Conservation (phyloP, 2,113 vertebrate species). For the Poicephalus meyeri region DNA sequence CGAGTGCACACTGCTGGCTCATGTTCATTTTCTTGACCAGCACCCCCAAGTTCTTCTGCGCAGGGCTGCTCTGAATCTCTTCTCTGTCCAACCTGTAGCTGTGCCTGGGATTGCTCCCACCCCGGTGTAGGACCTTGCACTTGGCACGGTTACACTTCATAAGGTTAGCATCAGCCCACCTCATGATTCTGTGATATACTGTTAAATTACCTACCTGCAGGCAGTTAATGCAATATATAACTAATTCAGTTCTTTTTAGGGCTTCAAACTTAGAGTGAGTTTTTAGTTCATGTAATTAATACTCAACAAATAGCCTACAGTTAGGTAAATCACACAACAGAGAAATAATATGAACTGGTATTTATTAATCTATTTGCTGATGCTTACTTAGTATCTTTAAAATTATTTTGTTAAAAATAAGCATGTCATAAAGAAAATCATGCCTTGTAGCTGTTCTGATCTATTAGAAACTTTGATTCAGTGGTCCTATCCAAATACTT, state of each 20-base stretch:
- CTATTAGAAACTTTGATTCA: background rate
- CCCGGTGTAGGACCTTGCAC: too few species aligned
- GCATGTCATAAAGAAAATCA: background rate
- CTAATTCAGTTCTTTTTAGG: constrained; percentile 15
- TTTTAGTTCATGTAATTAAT: constrained; percentile 53
- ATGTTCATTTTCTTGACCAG: background rate
- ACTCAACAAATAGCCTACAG: constrained; percentile 17
- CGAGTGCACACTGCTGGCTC: background rate
- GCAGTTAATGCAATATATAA: constrained; percentile 25
- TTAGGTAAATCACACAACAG: constrained; percentile 10
- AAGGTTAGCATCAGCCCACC: too few species aligned
- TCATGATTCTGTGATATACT: too few species aligned
- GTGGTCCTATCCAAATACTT: background rate
- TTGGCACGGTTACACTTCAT: too few species aligned
- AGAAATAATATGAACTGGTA: background rate
- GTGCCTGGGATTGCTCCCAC: background rate
- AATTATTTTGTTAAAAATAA: background rate
- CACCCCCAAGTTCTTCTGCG: background rate
- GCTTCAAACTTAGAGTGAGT: background rate
- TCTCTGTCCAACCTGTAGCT: background rate
- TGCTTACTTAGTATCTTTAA: background rate
- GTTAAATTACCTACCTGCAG: constrained; percentile 20
- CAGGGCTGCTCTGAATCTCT: background rate
- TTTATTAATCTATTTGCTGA: constrained; percentile 28
- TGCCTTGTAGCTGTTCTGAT: background rate